Base-by-base conservation (phyloP, 1,140 invertebrate species). In the Dryas iulia region DNA sequence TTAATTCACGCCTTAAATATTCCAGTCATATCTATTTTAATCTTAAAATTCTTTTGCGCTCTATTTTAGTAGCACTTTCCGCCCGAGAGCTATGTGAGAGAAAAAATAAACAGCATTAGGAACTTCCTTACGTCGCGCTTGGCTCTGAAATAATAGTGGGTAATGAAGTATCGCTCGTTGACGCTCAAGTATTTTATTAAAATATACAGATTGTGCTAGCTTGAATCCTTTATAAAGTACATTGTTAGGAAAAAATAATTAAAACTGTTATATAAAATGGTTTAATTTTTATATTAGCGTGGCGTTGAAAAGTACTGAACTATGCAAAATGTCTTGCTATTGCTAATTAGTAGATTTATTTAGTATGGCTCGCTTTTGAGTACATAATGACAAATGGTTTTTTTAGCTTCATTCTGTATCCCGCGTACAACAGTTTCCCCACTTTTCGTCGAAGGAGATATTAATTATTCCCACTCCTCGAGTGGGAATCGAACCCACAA, bases 41-140 rank as follows among this genome's bases (percentile, higher is more conserved):
- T 8, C 53, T 26, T 58, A 8, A 59, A n/a, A 35, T 11, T 59
- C 53, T 56, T 25, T 56, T 21, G 24, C 1, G 23, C 53, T 25
- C 53, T 71, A 71, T 71, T 71, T 65, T 59, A 59, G 62, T 66
- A 71, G 30, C 69, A 39, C 63, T 66, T 66, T 61, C 58, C 63
- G 59, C 26, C 26, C 28, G 59, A 61, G 28, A 57, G 53, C 47
- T 26, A 28, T 53, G 47, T 21, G 59, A 65, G 62, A 66, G 69
- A 66, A 53, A 66, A 66, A 66, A 71, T 66, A 71, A 66, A 71
- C 53, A 60, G 59, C 30, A 26, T 66, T 31, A 31, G 39, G 64
- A 59, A 66, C 28, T 59, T 62, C 35, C 35, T 57, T 69, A 63
- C 58, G 35, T 31, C 56, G 56, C 14, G 54, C 21, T 26, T 3